Conservation (phyloP, 2,113 vertebrate species). For the Hippocampus abdominalis region DNA sequence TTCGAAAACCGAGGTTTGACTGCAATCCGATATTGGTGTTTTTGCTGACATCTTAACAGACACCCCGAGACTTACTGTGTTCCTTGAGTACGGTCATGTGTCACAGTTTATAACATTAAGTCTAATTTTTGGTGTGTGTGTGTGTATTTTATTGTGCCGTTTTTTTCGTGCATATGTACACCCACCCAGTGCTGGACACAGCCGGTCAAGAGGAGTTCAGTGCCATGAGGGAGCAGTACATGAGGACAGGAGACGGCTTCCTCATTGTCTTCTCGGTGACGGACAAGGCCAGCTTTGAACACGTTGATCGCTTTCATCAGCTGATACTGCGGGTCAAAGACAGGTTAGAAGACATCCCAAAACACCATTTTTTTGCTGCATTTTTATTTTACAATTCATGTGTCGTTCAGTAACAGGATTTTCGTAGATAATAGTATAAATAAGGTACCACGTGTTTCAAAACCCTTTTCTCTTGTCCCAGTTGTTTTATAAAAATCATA, state of each 20-base stretch:
- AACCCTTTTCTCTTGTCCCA: not conserved
- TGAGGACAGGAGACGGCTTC: conserved; percentile 96
- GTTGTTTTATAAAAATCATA: not conserved
- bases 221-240: conserved; percentile 98
- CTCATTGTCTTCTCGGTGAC: conserved; percentile 97
- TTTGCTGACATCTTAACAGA: no score
- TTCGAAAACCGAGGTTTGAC: no score
- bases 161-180: not conserved
- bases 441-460: not conserved
- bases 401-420: not conserved
- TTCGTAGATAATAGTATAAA: not conserved
- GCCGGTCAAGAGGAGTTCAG: conserved; percentile 98
- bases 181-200: conserved; percentile 86
- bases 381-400: not conserved
- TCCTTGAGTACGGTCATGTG: not conserved
- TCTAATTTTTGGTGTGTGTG: not conserved
- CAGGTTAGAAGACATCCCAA: conserved; percentile 74
- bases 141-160: not conserved
- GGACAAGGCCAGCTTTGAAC: conserved; percentile 98
- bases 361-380: not conserved
- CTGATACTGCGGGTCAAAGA: conserved; percentile 97
- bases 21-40: no score
- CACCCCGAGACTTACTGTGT: not conserved
- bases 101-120: not conserved
- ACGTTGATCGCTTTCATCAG: conserved; percentile 95